Base-by-base conservation (phyloP, 2,797 vertebrate species). In the Potorous gilbertii region DNA sequence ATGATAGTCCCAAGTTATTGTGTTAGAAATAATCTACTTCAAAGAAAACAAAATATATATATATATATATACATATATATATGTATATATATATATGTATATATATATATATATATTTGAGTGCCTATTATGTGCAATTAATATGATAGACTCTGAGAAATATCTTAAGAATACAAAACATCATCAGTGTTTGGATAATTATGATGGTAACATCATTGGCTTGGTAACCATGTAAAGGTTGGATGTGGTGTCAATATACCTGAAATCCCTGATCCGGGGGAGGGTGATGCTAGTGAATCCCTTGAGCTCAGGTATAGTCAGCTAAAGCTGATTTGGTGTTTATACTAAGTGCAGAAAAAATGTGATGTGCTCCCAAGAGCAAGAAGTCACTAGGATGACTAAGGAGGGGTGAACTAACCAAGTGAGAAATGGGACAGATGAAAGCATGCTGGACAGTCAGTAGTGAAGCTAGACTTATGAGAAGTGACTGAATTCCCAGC, bases 1-100 rank as follows among this genome's bases (percentile, higher is more conserved):
- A 93, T 96, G 91, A 90, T 94, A 92, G 16, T 96, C 62, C 93
- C 95, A 96, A 97, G 91, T 66, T 62, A 46, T 27, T 94, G 11
- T 93, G 91, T 95, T 96, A 34, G 91, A 52, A 95, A 93, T 34
- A 93, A n/a, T 21, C 13, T 46, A 55, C 95, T 94, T 21, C 31
- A 81, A 92, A 54, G 92, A 96, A 91, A 92, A 93, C 16, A 4
- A 54, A 81, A 96, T 92, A 92, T 12, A 57, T 13, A 87, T 93
- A 59, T 50, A 50, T 50, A 50, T 50, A 50, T 50, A 50, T 50
- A 50, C 4, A 4, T 50, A 50, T 50, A 50, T 50, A 4, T 50
- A 50, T 50, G 4, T 50, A 50, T 50, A 50, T 50, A 50, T 50
- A 4, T 50, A 50, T 50, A 50, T 50, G 50, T 50, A 50, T 50